These are phyloP conservation scores for Fundulus diaphanus DNA, from an alignment of 2,797 vertebrate species.

Conservation along the genomic window DNA sequence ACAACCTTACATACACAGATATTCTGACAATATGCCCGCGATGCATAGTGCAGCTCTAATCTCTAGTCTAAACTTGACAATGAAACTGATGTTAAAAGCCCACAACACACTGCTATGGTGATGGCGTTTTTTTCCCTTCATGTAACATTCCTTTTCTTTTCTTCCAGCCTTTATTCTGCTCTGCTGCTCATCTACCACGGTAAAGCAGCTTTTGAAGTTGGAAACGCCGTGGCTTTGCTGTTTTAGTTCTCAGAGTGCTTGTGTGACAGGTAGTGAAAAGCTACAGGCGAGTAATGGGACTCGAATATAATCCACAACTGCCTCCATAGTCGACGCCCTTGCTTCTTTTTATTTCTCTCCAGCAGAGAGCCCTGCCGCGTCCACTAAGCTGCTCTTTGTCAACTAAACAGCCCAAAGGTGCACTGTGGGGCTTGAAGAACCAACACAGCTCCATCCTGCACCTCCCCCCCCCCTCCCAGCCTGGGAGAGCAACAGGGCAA, in stretches of 20 bases:
- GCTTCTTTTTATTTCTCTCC: conserved; percentile 30
- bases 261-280: conserved; percentile 72
- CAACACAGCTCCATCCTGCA: conserved; percentile 20
- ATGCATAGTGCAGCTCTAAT: not conserved
- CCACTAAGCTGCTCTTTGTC: conserved; percentile 57
- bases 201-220: conserved; percentile 71
- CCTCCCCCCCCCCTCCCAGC: conserved; percentile 8
- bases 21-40: not conserved
- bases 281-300: conserved; percentile 69
- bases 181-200: conserved; percentile 65
- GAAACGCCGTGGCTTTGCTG: conserved; percentile 64
- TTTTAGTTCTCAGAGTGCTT: conserved; percentile 71
- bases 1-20: too few relatives aligned
- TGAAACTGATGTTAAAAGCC: conserved; percentile 56
- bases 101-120: conserved; percentile 30
- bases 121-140: conserved; percentile 22
- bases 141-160: conserved; percentile 50
- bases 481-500: conserved; percentile 42
- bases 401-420: conserved; percentile 66
- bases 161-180: conserved; percentile 53
- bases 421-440: conserved; percentile 41
- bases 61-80: conserved; percentile 45
- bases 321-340: conserved; percentile 48
- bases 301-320: conserved; percentile 56
- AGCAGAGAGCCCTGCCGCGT: conserved; percentile 44